A percentile compares a stretch with the other conserved stretches of the same genome.
Conservation (phyloP, 2,113 vertebrate species). For the Prietella phreatophila region DNA sequence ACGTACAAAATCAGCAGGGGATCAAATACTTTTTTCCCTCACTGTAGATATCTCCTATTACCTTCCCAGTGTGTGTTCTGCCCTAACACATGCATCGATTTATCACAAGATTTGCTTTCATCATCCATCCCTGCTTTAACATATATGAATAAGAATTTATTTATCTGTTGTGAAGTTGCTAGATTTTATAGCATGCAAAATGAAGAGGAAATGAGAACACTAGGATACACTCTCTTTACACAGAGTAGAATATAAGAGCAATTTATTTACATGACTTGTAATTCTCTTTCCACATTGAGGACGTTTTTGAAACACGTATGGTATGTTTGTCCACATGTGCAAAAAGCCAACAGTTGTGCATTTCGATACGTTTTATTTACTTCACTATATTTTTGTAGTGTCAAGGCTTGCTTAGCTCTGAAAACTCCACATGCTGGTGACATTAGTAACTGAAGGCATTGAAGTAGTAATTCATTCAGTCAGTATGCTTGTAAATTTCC, state of each 20-base stretch:
- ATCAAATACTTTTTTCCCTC: too few relatives aligned
- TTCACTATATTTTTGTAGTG: not conserved
- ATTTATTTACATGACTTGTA: not conserved
- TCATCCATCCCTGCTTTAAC: not conserved
- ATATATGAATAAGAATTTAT: not conserved
- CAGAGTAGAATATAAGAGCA: not conserved
- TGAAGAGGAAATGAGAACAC: not conserved
- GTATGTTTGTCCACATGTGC: not conserved
- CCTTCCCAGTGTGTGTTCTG: not conserved
- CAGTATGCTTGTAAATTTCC: not conserved
- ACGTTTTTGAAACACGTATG: not conserved
- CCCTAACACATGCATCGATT: conserved; percentile 7
- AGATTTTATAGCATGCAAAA: not conserved
- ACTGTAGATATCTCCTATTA: not conserved
- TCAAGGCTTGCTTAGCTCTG: not conserved
- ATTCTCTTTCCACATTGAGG: not conserved
- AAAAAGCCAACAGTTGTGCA: not conserved
- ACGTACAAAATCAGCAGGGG: too few relatives aligned
- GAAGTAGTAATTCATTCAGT: not conserved
- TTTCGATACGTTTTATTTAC: not conserved
- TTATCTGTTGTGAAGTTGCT: not conserved
- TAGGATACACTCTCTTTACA: not conserved
- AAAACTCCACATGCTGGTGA: not conserved
- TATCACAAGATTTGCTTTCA: not conserved
- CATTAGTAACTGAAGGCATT: not conserved